phyloP scores from a whole-genome alignment of 2,888 invertebrate genomes.

The Unio pictorum region DNA sequence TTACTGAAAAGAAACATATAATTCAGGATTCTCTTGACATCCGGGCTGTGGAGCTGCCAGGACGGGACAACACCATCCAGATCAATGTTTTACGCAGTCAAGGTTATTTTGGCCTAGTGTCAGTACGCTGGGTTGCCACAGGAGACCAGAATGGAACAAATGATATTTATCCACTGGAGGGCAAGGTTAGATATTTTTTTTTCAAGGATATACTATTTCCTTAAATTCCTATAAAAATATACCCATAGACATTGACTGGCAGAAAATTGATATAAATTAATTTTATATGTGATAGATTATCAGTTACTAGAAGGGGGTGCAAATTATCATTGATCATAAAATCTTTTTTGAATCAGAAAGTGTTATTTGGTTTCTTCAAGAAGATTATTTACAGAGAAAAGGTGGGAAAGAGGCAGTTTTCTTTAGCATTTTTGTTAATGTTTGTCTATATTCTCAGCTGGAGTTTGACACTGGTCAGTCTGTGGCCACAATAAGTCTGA shows the following conservation, averaged over 20 bases:
- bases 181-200: conserved; percentile 48
- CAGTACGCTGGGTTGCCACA: conserved; percentile 59
- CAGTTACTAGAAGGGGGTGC: too few relatives aligned
- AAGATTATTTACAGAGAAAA: not conserved
- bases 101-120: conserved; percentile 62
- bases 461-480: conserved; percentile 63
- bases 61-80: conserved; percentile 50
- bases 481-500: conserved; percentile 59
- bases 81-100: conserved; percentile 56
- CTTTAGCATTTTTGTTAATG: not conserved
- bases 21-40: conserved; percentile 61
- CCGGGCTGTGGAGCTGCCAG: conserved; percentile 50
- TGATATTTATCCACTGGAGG: conserved; percentile 63
- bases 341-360: too few relatives aligned
- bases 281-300: too few relatives aligned
- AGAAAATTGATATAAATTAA: too few relatives aligned
- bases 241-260: too few relatives aligned
- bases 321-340: too few relatives aligned
- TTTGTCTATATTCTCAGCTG: conserved; percentile 47
- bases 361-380: too few relatives aligned
- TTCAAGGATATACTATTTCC: too few relatives aligned
- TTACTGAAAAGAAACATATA: not conserved
- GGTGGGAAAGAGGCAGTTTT: not conserved
- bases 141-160: conserved; percentile 61
- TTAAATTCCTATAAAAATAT: too few relatives aligned